Conservation (phyloP, 2,888 invertebrate genomes). For the Amblyjoppa proteus region DNA sequence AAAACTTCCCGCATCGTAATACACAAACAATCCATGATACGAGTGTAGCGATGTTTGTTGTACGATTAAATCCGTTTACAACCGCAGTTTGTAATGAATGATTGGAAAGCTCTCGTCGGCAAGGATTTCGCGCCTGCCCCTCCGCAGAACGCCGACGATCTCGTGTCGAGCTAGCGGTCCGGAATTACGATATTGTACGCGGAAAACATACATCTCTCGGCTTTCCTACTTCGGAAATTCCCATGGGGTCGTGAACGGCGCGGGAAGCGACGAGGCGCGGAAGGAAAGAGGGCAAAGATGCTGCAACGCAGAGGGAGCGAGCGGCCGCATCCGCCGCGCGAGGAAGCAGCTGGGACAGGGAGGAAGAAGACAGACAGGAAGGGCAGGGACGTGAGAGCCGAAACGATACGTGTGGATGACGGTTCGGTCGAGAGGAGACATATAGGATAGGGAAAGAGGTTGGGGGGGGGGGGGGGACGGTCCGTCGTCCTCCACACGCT, state of each 20-base stretch:
- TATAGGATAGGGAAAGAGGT: background rate
- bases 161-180: background rate
- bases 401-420: conserved; percentile 49
- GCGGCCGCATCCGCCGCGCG: background rate
- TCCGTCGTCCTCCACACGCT: conserved; percentile 29
- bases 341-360: conserved; percentile 2
- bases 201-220: background rate
- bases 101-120: background rate
- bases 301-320: background rate
- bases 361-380: conserved; percentile 15
- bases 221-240: background rate
- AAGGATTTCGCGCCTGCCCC: background rate
- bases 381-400: conserved; percentile 7
- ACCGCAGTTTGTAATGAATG: background rate
- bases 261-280: background rate
- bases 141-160: background rate
- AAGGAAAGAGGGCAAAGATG: background rate
- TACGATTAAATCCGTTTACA: background rate
- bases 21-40: conserved; percentile 12
- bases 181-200: background rate
- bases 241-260: background rate
- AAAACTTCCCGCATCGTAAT: background rate
- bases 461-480: conserved; percentile 19
- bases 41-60: conserved; percentile 4
- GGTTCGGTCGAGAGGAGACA: conserved; percentile 38